Percentiles rank a stretch among this genome's conserved stretches.
These are phyloP conservation scores for Myrmecobius fasciatus DNA, from an alignment of 2,113 vertebrate genomes.

Conservation along the genomic window DNA sequence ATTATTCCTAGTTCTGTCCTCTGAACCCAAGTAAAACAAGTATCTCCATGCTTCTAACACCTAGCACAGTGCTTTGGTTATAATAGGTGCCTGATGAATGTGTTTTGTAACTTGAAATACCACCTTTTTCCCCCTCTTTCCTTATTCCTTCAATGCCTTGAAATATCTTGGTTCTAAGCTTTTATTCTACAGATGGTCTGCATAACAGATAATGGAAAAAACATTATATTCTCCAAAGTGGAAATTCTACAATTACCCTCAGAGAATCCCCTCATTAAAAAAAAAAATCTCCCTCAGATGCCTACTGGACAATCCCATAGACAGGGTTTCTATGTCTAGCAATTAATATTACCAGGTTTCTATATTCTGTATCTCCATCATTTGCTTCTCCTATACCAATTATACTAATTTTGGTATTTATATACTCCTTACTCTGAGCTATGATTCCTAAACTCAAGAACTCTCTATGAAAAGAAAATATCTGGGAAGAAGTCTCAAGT, in stretches of 20 bases:
- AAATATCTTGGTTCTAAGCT: not conserved
- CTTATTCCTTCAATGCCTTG: not conserved
- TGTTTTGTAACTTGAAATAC: not conserved
- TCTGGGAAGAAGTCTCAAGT: not conserved
- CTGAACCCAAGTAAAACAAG: not conserved
- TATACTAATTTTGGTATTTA: not conserved
- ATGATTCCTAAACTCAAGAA: not conserved
- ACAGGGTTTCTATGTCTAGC: not conserved
- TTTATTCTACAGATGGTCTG: not conserved
- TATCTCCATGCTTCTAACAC: not conserved
- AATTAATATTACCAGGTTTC: not conserved
- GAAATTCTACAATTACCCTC: not conserved
- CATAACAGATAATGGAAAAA: not conserved
- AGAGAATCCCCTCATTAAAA: not conserved
- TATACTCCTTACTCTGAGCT: not conserved
- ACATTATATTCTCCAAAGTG: not conserved
- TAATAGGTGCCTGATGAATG: not conserved
- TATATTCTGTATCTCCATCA: not conserved
- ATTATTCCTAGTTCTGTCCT: not conserved
- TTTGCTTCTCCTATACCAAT: not conserved
- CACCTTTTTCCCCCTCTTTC: not conserved
- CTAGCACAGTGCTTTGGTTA: not conserved
- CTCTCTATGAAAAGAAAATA: not conserved
- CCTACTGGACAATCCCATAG: not conserved
- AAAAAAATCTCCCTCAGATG: not conserved